A percentile compares a stretch with the other conserved stretches of the same genome.
Evolutionary conservation across 2,113 vertebrate genomes (phyloP).

Genomic region (Sebastes fasciatus): DNA sequence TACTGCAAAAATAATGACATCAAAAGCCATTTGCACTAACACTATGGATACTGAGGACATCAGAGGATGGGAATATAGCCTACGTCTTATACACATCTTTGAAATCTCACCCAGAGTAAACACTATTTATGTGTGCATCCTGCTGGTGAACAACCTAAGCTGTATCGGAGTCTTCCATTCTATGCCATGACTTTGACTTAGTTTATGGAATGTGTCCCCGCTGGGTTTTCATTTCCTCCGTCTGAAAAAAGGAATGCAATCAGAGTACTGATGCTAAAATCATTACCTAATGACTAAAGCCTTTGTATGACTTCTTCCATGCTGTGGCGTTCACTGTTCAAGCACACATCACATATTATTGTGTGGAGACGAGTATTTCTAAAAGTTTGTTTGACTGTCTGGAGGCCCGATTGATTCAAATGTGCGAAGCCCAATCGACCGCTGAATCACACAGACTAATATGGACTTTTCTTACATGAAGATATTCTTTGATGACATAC

Average conservation of each 20-base stretch:
- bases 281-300: constrained; percentile 78
- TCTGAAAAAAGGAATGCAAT: constrained; percentile 74
- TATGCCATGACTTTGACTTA: constrained; percentile 55
- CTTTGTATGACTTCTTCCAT: constrained; percentile 67
- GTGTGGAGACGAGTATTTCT: constrained; percentile 32
- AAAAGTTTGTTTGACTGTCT: constrained; percentile 45
- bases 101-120: constrained; percentile 45
- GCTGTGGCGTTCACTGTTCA: constrained; percentile 55
- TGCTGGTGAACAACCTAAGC: constrained; percentile 27
- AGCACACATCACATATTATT: constrained; percentile 35
- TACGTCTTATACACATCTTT: constrained; percentile 23
- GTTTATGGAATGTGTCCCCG: constrained; percentile 72
- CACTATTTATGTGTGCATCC: constrained; percentile 39
- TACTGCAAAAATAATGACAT: constrained; percentile 55
- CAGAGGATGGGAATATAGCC: neutral
- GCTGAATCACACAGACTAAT: neutral
- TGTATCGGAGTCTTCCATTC: constrained; percentile 41
- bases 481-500: neutral
- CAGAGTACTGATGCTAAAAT: constrained; percentile 73
- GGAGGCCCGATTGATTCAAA: constrained; percentile 35
- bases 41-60: constrained; percentile 17
- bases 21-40: constrained; percentile 40
- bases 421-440: constrained; percentile 36
- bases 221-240: constrained; percentile 77
- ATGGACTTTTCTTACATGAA: neutral